Evolutionary conservation across 2,888 invertebrate genomes (phyloP), one percentile per base, ranked within the genome.

Genomic region (Cylindroiulus punctatus): DNA sequence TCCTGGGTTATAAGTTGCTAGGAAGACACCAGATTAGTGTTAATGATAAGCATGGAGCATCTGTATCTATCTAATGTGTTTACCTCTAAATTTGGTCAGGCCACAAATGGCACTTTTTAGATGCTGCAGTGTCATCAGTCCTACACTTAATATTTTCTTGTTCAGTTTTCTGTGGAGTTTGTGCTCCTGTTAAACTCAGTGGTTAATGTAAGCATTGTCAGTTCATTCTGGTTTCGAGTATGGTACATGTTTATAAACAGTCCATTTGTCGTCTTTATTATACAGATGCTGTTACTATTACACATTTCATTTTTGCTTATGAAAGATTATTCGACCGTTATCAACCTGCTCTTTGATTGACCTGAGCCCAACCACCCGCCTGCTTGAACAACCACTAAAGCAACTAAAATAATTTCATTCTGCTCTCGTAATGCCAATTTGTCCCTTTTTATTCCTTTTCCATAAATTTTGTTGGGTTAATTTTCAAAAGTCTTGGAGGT

Each of bases 381-480:
- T 65, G 65, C 65, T 65, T 65, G 65, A 65, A 65, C 65, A 65
- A 65, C 65, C 65, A 65, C 65, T 65, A 65, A 65, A 57, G 65
- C 65, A 65, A 65, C 65, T 57, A 57, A 7, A 65, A 65, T 65
- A 65, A 65, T 65, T 65, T 26, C 26, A 65, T 65, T 22, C 65
- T n/a, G 22, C 65, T 22, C 65, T 65, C 65, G 26, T 65, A 26
- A 65, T 26, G 65, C 65, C 26, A 26, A 26, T 26, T 17, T 57
- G 57, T n/a, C 57, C 2, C 14, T 52, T 14, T 1, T 52, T 1
- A n/a, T 52, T n/a, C 17, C 52, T 19, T n/a, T 52, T 19, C 19
- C 19, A 52, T 19, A 52, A 52, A 40, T 8, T 40, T 40, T 8
- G 40, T 40, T 4, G 40, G 40, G 40, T 40, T 40, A 4, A 40